Base-by-base conservation (phyloP, 2,888 invertebrate genomes). In the Drosophila testacea region DNA sequence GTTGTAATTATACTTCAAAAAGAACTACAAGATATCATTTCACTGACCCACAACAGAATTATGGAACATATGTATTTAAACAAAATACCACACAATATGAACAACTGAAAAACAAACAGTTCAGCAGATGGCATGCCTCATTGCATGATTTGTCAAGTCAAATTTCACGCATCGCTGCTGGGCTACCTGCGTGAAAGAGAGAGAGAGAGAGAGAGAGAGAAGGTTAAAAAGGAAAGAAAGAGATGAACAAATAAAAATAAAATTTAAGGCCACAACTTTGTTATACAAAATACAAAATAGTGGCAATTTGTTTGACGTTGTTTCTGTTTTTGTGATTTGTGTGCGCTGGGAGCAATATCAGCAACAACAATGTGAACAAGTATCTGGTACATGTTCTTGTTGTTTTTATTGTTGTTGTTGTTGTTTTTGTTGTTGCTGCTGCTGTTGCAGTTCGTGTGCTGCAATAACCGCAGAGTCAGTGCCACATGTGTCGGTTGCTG, bases 261-360 rank as follows among this genome's bases (percentile, higher is more conserved):
- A 74, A 28, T 27, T 32, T 36, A 60, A 52, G 73, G 54, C 67
- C 88, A 48, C 83, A 80, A 83, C 88, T 85, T 85, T 83, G 83
- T 83, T 79, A 52, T 55, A 77, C 77, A 61, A 78, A 78, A 87
- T 70, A 67, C 73, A 56, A 79, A 79, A 88, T 71, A 69, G 70
- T 79, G 80, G 80, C 77, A 77, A 77, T 80, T 86, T 74, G 73
- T 70, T 77, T 71, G 80, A 62, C 69, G 71, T 52, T 67, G 77
- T 71, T 72, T 71, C 44, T 60, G 64, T 63, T 54, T 62, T 60
- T 75, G 69, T 71, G 82, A 76, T 72, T 76, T 67, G 72, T 70
- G 54, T 60, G 73, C 57, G 32, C 16, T 27, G 27, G 10, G 42
- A 56, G 42, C 72, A 56, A 16, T 16, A 16, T 16, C 16, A 34